Conservation (phyloP, 2,113 vertebrate species). For the Anseranas semipalmata region DNA sequence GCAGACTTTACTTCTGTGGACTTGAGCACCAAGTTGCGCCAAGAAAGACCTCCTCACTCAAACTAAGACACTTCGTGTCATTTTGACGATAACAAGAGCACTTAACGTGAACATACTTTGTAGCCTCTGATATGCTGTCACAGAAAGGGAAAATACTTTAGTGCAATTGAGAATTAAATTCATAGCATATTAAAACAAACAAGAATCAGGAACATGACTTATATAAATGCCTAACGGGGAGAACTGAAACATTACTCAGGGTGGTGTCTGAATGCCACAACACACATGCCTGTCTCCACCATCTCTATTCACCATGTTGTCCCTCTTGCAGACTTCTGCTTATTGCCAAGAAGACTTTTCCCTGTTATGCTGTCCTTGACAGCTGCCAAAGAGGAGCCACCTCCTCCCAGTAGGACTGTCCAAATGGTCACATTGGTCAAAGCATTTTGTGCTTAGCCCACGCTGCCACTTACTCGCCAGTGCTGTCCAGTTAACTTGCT, state of each 20-base stretch:
- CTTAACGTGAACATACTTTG: neutral
- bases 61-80: neutral
- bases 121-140: conserved; percentile 9
- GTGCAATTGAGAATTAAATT: conserved; percentile 10
- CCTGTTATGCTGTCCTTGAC: neutral
- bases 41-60: neutral
- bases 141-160: conserved; percentile 10
- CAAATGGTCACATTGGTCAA: neutral
- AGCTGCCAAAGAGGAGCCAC: neutral
- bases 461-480: neutral
- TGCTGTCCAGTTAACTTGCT: neutral
- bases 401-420: neutral
- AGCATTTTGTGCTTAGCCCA: neutral
- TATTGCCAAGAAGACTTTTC: neutral
- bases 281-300: neutral
- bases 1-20: neutral
- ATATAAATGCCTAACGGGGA: neutral
- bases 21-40: neutral
- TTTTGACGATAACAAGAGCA: neutral
- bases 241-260: neutral
- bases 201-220: neutral
- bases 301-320: neutral
- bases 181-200: conserved; percentile 29
- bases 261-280: neutral
- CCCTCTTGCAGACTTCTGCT: neutral